A percentile compares a stretch with the other conserved stretches of the same genome.
Conservation (phyloP, 2,888 invertebrate genomes). For the Mythimna lalbum region DNA sequence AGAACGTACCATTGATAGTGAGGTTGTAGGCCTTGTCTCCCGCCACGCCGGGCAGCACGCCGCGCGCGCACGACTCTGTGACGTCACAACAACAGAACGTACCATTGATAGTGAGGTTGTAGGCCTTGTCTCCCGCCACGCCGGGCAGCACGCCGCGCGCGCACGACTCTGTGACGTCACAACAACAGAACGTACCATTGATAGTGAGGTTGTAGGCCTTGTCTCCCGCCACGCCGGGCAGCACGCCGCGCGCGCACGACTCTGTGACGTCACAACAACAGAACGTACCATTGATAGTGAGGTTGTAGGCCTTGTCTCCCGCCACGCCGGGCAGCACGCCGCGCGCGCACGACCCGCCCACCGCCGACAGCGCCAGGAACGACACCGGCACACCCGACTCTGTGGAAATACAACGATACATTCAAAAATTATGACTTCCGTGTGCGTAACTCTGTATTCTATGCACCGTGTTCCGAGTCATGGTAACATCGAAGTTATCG, state of each 20-base stretch:
- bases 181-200: constrained; percentile 86
- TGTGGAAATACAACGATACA: constrained; percentile 31
- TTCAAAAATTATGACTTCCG: neutral
- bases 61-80: constrained; percentile 67
- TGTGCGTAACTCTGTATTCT: too few species aligned
- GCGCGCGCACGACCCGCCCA: constrained; percentile 91
- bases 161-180: too few species aligned
- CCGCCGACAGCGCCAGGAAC: constrained; percentile 86
- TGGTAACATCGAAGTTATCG: too few species aligned
- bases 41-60: constrained; percentile 86
- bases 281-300: constrained; percentile 91
- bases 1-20: constrained; percentile 91
- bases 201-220: constrained; percentile 93
- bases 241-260: constrained; percentile 90
- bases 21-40: constrained; percentile 92
- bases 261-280: too few species aligned
- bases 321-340: constrained; percentile 86
- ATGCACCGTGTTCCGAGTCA: too few species aligned
- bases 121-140: constrained; percentile 90
- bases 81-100: constrained; percentile 5
- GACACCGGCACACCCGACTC: constrained; percentile 70
- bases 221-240: constrained; percentile 89
- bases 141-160: constrained; percentile 86
- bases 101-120: constrained; percentile 93
- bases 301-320: constrained; percentile 92